phyloP scores from a whole-genome alignment of 2,113 vertebrate species.

The Phainopepla nitens region DNA sequence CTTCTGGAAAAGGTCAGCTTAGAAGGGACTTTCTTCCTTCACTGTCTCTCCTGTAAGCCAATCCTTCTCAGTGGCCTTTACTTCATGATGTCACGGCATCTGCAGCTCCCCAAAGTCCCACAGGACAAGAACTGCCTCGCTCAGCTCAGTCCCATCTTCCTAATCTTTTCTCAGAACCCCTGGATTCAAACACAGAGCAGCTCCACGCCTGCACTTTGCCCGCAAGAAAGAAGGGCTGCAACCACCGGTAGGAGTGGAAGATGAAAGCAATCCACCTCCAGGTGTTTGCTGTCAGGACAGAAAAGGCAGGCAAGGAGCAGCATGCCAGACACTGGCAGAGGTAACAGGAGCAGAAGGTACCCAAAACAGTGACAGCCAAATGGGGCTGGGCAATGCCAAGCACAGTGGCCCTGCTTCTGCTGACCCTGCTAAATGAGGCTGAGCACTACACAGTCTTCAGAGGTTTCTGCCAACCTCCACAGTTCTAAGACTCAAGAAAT shows the following conservation, averaged over 20 bases:
- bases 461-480: neutral
- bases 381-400: accelerated
- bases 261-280: neutral
- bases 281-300: neutral
- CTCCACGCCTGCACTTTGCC: neutral
- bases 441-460: neutral
- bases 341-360: too few relatives aligned
- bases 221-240: neutral
- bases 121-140: neutral
- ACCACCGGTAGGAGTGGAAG: neutral
- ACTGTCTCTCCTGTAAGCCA: neutral
- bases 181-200: neutral
- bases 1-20: neutral
- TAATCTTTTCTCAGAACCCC: neutral
- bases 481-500: neutral
- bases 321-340: neutral
- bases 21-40: neutral
- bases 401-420: neutral
- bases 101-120: neutral
- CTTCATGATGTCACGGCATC: neutral
- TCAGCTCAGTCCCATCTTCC: neutral
- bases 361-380: neutral
- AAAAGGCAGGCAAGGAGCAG: neutral
- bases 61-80: neutral
- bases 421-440: neutral